A percentile compares a stretch with the other conserved stretches of the same genome.
These are phyloP conservation scores for Heliothis virescens DNA, from an alignment of 1,140 invertebrate genomes.

Conservation along the genomic window DNA sequence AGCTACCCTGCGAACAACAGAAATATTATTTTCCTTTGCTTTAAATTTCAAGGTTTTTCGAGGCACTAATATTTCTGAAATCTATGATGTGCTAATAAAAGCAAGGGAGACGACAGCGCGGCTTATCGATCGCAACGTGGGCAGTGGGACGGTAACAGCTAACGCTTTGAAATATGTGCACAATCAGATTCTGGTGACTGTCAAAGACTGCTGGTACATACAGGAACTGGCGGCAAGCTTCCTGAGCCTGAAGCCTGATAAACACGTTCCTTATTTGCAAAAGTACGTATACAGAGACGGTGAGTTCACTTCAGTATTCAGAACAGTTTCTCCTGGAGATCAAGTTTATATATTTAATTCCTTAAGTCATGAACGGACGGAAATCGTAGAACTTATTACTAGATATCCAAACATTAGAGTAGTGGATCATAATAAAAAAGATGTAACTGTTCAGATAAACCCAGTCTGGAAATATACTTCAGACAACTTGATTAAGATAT, in stretches of 20 bases:
- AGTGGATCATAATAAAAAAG: conserved; percentile 87
- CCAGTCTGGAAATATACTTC: conserved; percentile 89
- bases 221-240: conserved; percentile 73
- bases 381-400: conserved; percentile 90
- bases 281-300: conserved; percentile 91
- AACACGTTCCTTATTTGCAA: conserved; percentile 90
- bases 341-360: conserved; percentile 92
- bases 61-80: conserved; percentile 80
- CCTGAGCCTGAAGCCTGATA: conserved; percentile 76
- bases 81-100: conserved; percentile 88
- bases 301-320: conserved; percentile 88
- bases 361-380: conserved; percentile 89
- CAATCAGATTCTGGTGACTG: conserved; percentile 64
- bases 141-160: conserved; percentile 69
- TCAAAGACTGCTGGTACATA: conserved; percentile 77
- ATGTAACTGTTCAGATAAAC: conserved; percentile 90
- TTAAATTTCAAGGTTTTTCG: conserved; percentile 88
- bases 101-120: conserved; percentile 88
- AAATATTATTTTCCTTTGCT: conserved; percentile 93
- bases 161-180: conserved; percentile 67
- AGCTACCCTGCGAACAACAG: conserved; percentile 91
- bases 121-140: conserved; percentile 73
- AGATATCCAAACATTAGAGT: conserved; percentile 89
- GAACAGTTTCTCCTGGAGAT: conserved; percentile 81
- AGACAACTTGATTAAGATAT: conserved; percentile 83